A percentile compares a stretch with the other conserved stretches of the same genome.
These are phyloP conservation scores for Bufo gargarizans DNA, from an alignment of 2,113 vertebrate genomes.

Conservation along the genomic window DNA sequence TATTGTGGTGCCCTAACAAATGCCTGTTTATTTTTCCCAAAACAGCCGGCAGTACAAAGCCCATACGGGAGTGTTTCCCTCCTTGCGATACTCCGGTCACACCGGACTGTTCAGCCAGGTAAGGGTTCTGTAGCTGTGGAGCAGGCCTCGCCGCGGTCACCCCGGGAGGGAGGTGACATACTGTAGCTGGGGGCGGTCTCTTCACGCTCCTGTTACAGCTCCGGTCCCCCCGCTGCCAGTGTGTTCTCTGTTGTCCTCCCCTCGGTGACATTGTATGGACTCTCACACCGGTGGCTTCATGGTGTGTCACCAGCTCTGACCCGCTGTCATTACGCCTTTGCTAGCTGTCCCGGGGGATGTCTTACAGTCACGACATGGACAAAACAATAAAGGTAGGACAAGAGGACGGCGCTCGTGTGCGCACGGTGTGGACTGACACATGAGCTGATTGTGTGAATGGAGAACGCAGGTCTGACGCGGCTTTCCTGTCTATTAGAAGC, in stretches of 20 bases:
- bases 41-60: background rate
- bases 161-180: background rate
- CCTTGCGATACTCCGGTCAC: background rate
- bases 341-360: conserved; percentile 68
- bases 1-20: background rate
- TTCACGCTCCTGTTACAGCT: background rate
- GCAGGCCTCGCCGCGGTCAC: background rate
- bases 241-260: background rate
- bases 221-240: background rate
- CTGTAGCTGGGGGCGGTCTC: conserved; percentile 33
- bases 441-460: too few relatives aligned
- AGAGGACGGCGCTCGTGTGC: background rate
- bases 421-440: too few relatives aligned
- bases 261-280: background rate
- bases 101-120: too few relatives aligned
- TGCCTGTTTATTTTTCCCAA: background rate
- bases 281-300: fast-evolving
- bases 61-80: background rate
- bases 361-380: conserved; percentile 76
- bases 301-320: conserved; percentile 8
- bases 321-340: background rate
- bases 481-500: too few relatives aligned
- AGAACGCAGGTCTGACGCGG: too few relatives aligned
- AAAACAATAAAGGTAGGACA: conserved; percentile 82
- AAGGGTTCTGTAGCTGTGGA: background rate